A percentile compares a stretch with the other conserved stretches of the same genome.
These are phyloP conservation scores for Leptestheria dahalacensis DNA, from an alignment of 1,140 invertebrate species.

Conservation along the genomic window DNA sequence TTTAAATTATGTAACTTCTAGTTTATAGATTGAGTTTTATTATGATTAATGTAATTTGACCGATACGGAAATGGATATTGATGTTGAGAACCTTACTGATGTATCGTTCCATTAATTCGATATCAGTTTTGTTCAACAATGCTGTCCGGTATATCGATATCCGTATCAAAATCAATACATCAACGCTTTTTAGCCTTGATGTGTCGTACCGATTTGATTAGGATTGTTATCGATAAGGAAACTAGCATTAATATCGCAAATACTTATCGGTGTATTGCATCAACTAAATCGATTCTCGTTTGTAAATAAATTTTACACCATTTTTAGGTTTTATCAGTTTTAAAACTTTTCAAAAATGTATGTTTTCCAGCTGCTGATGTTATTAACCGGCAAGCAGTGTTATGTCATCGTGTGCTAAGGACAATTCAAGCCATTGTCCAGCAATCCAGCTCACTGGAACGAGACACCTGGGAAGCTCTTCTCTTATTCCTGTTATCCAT, in stretches of 20 bases:
- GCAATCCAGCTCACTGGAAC: slow-evolving; percentile 55
- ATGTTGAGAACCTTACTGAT: too few species aligned
- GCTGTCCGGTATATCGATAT: too few species aligned
- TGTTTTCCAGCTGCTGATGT: slow-evolving; percentile 53
- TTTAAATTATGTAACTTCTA: too few species aligned
- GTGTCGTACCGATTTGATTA: too few species aligned
- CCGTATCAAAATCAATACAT: not conserved
- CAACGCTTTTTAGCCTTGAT: slow-evolving; percentile 2
- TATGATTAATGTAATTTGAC: too few species aligned
- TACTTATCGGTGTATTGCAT: too few species aligned
- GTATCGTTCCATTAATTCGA: too few species aligned
- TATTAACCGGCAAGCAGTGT: slow-evolving; percentile 81
- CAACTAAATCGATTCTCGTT: not conserved
- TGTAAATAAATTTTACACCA: slow-evolving; percentile 14
- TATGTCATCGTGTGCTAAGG: slow-evolving; percentile 85
- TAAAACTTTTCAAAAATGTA: slow-evolving; percentile 12
- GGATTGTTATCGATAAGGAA: too few species aligned
- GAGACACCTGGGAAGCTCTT: slow-evolving; percentile 80
- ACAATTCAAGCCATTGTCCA: slow-evolving; percentile 76
- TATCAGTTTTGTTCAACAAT: too few species aligned
- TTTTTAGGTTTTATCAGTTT: slow-evolving; percentile 8
- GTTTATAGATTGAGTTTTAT: too few species aligned
- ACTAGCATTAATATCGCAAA: too few species aligned
- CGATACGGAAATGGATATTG: too few species aligned
- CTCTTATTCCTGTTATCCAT: slow-evolving; percentile 81